phyloP scores from a whole-genome alignment of 2,113 vertebrate species.

The Ellobius talpinus region DNA sequence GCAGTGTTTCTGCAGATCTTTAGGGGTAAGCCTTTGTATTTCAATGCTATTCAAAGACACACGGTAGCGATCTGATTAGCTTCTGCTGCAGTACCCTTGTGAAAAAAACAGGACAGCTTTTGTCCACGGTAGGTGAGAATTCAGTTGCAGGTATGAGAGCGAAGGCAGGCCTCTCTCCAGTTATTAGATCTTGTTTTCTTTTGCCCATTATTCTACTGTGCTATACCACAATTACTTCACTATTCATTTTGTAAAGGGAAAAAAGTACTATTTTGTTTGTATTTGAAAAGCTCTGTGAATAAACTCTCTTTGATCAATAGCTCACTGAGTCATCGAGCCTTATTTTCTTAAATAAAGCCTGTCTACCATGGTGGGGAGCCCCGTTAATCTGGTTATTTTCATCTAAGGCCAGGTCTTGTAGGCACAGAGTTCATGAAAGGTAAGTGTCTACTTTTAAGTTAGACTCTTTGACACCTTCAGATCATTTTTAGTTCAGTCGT shows the following conservation, averaged over 20 bases:
- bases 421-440: not conserved
- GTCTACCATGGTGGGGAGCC: not conserved
- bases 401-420: not conserved
- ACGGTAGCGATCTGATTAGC: conserved; percentile 82
- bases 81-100: conserved; percentile 82
- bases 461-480: not conserved
- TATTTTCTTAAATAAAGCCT: conserved; percentile 10
- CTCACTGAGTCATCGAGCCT: conserved; percentile 6
- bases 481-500: not conserved
- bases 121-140: conserved; percentile 80
- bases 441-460: conserved; percentile 36
- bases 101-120: conserved; percentile 77
- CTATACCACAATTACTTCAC: conserved; percentile 86
- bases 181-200: conserved; percentile 83
- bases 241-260: conserved; percentile 87
- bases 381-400: not conserved
- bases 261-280: conserved; percentile 90
- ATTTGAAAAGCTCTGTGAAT: conserved; percentile 89
- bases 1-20: conserved; percentile 75
- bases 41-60: conserved; percentile 85
- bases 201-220: conserved; percentile 85
- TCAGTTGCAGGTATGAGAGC: conserved; percentile 59
- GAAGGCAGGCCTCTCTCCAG: conserved; percentile 79
- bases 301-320: conserved; percentile 88
- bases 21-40: conserved; percentile 83